These are phyloP conservation scores for Marmota flaviventris DNA, from an alignment of 2,113 vertebrate genomes.

Conservation along the genomic window DNA sequence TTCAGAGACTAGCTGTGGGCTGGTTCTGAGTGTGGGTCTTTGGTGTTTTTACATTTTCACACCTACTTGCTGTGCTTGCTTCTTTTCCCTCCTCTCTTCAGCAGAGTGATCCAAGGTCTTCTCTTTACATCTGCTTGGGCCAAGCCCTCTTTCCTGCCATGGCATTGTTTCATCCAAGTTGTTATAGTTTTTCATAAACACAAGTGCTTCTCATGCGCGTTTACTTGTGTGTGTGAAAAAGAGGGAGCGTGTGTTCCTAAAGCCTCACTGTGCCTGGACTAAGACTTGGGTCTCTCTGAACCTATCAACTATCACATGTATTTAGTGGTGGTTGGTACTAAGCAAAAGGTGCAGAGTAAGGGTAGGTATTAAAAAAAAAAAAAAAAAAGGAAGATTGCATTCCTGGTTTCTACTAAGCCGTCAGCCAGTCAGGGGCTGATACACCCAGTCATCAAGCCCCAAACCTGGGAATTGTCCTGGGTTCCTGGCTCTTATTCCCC, in stretches of 20 bases:
- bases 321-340: fast-evolving
- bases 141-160: not conserved
- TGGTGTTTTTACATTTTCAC: not conserved
- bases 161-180: not conserved
- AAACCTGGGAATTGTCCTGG: not conserved
- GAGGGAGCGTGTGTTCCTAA: not conserved
- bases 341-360: no score
- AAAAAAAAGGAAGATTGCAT: no score
- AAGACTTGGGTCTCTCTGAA: fast-evolving
- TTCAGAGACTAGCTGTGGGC: not conserved
- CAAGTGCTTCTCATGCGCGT: not conserved
- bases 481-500: no score
- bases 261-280: fast-evolving
- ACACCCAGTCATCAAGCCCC: not conserved
- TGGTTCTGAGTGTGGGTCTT: no score
- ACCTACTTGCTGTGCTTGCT: not conserved
- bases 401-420: not conserved
- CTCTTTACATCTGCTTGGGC: not conserved
- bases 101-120: no score
- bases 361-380: not conserved
- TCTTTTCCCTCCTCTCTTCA: not conserved
- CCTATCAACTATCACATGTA: fast-evolving
- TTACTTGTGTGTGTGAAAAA: no score
- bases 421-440: no score
- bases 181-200: not conserved